Conservation (phyloP, 2,888 invertebrate genomes). For the Phalera bucephala region DNA sequence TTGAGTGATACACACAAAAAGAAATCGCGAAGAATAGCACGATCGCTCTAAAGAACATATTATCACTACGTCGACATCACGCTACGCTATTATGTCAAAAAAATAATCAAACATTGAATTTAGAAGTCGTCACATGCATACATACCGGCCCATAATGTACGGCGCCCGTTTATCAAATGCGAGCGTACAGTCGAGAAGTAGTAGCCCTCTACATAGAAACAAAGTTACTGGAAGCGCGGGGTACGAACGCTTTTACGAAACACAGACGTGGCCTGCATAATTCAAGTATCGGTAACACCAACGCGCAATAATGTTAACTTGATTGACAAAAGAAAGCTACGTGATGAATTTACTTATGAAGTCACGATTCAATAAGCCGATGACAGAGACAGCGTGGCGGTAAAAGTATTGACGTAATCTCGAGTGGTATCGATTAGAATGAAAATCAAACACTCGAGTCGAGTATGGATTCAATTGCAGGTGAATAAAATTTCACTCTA, state of each 20-base stretch:
- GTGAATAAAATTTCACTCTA: neutral
- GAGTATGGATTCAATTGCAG: neutral
- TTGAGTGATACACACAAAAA: too few species aligned
- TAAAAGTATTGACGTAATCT: slow-evolving; percentile 11
- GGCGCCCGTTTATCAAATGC: slow-evolving; percentile 40
- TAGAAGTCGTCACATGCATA: too few species aligned
- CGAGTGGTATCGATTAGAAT: slow-evolving; percentile 14
- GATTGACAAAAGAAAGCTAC: slow-evolving; percentile 29
- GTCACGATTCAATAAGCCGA: slow-evolving; percentile 11
- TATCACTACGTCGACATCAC: too few species aligned
- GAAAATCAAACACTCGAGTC: neutral
- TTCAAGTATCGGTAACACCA: slow-evolving; percentile 14
- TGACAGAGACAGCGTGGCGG: slow-evolving; percentile 27
- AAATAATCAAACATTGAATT: too few species aligned
- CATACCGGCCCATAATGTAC: too few species aligned
- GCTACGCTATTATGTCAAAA: too few species aligned
- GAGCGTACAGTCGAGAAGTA: slow-evolving; percentile 20
- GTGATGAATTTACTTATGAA: slow-evolving; percentile 22
- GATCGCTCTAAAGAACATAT: too few species aligned
- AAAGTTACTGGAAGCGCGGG: slow-evolving; percentile 22
- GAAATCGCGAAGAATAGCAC: too few species aligned
- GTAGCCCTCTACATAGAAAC: slow-evolving; percentile 14
- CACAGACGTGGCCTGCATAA: slow-evolving; percentile 21
- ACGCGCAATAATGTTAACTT: slow-evolving; percentile 21
- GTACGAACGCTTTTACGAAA: slow-evolving; percentile 13